Base-by-base conservation (phyloP, 2,113 vertebrate genomes). In the Hippocampus mohnikei region DNA sequence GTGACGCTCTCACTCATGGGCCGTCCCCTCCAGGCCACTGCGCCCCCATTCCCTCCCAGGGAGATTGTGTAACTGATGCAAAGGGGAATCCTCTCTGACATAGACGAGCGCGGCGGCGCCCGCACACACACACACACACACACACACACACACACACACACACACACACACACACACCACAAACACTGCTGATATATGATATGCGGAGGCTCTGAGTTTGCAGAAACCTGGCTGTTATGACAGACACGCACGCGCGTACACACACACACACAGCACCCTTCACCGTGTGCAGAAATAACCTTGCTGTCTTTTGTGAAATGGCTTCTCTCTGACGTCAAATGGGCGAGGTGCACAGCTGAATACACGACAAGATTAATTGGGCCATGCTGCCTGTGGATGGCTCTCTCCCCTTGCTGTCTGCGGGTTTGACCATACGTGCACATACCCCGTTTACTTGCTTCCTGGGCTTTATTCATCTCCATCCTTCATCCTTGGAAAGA, bases 71-170 rank as follows among this genome's bases (percentile, higher is more conserved):
- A 86, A 75, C 73, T 46, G 69, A 84, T 77, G 70, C 81, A 85
- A 84, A 85, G 82, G 89, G 89, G 89, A 90, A 90, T 90, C 89
- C 90, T 90, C 89, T 85, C 81, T 85, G 82, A 85, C 84, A 87
- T 52, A 82, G 70, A 74, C 74, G 16, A 65, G n/a, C 7, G 40
- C 4, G 23, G n/a, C 15, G 23, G 11, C 42, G 42, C 37, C 20
- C 10, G 20, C 33, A 59, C 81, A 76, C 78, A 77, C 73, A 74
- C 33, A 37, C 52, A 20, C 77, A 84, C 72, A 78, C 71, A 62
- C 81, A 77, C 78, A 78, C 73, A 74, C 33, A 61, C 81, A 77
- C 78, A n/a, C n/a, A n/a, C n/a, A n/a, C n/a, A n/a, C n/a, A n/a
- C n/a, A n/a, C n/a, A n/a, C n/a, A 77, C 73, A 74, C 29, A 33